These are phyloP conservation scores for Exephanes ischioxanthus DNA, from an alignment of 2,888 invertebrate species.

Conservation along the genomic window DNA sequence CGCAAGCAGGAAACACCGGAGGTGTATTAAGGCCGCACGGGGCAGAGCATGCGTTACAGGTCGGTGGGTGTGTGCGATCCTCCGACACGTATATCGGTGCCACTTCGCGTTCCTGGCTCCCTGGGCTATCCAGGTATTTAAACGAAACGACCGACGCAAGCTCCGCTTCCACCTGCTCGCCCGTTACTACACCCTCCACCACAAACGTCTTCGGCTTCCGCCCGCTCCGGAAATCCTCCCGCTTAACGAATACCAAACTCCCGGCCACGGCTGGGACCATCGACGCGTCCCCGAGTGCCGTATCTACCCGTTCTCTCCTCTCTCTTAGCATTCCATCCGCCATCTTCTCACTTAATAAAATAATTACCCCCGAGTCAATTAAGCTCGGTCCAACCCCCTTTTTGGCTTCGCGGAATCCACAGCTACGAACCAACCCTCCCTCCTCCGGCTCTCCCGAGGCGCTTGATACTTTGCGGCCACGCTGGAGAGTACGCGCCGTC, in stretches of 20 bases:
- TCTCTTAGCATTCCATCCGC: constrained; percentile 83
- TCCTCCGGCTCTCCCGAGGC: constrained; percentile 40
- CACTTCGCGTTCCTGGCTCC: constrained; percentile 19
- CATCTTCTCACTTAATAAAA: constrained; percentile 85
- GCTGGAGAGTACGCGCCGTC: constrained; percentile 61
- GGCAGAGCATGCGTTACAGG: constrained; percentile 27
- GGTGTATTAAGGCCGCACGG: background rate
- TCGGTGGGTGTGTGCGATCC: constrained; percentile 2
- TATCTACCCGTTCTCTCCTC: constrained; percentile 65
- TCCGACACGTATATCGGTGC: constrained; percentile 26
- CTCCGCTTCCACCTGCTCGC: constrained; percentile 42
- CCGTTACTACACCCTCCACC: constrained; percentile 5
- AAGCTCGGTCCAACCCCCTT: constrained; percentile 75
- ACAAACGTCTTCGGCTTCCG: constrained; percentile 46
- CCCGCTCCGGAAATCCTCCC: constrained; percentile 29
- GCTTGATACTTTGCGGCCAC: constrained; percentile 60
- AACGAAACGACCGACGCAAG: constrained; percentile 72
- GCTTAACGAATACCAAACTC: constrained; percentile 54
- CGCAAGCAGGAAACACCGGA: background rate
- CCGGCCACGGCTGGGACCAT: background rate
- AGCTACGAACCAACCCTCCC: constrained; percentile 48
- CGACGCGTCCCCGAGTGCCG: constrained; percentile 12
- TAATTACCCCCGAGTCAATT: constrained; percentile 84
- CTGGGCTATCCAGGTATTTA: constrained; percentile 75
- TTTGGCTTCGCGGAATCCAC: constrained; percentile 58